These are phyloP conservation scores for Yponomeuta malinellus DNA, from an alignment of 2,888 invertebrate genomes.

Conservation along the genomic window DNA sequence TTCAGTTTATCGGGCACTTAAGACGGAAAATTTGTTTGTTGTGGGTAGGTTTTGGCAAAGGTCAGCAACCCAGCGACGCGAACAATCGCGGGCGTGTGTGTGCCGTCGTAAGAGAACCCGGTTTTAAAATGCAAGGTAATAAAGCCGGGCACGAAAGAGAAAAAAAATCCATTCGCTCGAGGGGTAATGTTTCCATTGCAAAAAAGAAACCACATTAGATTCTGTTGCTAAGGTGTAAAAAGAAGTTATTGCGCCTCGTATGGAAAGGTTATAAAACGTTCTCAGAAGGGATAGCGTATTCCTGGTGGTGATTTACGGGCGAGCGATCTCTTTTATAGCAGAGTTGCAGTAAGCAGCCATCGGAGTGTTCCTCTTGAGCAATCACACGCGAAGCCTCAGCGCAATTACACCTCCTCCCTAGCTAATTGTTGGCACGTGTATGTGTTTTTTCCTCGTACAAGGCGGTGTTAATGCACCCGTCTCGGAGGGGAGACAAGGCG, in stretches of 20 bases:
- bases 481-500: slow-evolving; percentile 32
- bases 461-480: slow-evolving; percentile 52
- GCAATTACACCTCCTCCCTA: slow-evolving; percentile 48
- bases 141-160: slow-evolving; percentile 41
- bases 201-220: slow-evolving; percentile 24
- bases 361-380: slow-evolving; percentile 48
- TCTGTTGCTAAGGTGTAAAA: slow-evolving; percentile 42
- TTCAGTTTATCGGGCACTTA: slow-evolving; percentile 23
- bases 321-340: background rate
- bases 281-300: background rate
- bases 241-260: slow-evolving; percentile 21
- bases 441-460: slow-evolving; percentile 42
- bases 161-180: slow-evolving; percentile 29
- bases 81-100: slow-evolving; percentile 30
- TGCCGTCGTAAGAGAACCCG: slow-evolving; percentile 42
- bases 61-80: slow-evolving; percentile 62
- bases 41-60: slow-evolving; percentile 44
- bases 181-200: slow-evolving; percentile 30
- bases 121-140: slow-evolving; percentile 44
- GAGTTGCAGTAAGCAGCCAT: slow-evolving; percentile 14
- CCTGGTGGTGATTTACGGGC: background rate
- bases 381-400: slow-evolving; percentile 47
- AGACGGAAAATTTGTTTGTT: slow-evolving; percentile 16
- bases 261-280: slow-evolving; percentile 5
- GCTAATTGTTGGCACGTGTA: slow-evolving; percentile 69